These are phyloP conservation scores for Diaperis boleti DNA, from an alignment of 2,888 invertebrate species.

Conservation along the genomic window DNA sequence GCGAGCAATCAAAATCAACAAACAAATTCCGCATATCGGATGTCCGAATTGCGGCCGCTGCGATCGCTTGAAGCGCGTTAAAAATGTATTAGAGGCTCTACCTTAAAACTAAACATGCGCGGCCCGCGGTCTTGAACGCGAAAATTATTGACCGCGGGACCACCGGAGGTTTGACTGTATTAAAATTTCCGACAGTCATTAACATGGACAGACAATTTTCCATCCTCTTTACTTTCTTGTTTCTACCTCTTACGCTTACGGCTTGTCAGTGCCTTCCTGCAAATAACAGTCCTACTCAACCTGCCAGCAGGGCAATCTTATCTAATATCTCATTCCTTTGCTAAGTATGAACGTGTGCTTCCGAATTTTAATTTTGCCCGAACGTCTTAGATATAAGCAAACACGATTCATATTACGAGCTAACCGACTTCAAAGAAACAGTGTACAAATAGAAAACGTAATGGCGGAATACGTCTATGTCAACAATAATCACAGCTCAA, in stretches of 20 bases:
- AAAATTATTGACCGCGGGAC: too few species aligned
- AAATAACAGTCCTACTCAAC: background rate
- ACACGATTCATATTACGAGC: conserved; percentile 52
- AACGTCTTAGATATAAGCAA: conserved; percentile 48
- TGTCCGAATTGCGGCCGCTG: too few species aligned
- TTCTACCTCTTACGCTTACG: too few species aligned
- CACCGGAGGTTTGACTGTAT: too few species aligned
- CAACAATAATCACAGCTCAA: conserved; percentile 63
- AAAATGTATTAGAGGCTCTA: too few species aligned
- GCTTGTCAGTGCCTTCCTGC: background rate
- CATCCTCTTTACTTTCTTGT: too few species aligned
- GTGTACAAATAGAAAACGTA: conserved; percentile 59
- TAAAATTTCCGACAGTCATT: too few species aligned
- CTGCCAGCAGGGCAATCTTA: background rate
- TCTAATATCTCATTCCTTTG: conserved; percentile 16
- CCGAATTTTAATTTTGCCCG: conserved; percentile 39
- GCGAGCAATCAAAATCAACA: conserved; percentile 4
- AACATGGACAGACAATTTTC: too few species aligned
- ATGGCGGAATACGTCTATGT: conserved; percentile 60
- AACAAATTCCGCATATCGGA: conserved; percentile 6
- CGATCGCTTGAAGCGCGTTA: too few species aligned
- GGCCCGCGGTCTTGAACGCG: too few species aligned
- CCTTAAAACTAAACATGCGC: too few species aligned
- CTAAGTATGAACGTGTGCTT: conserved; percentile 24
- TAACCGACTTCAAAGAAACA: conserved; percentile 58